Percentiles rank a stretch among this genome's conserved stretches.
phyloP scores from a whole-genome alignment of 1,140 invertebrate species.

The Trichoplusia ni region DNA sequence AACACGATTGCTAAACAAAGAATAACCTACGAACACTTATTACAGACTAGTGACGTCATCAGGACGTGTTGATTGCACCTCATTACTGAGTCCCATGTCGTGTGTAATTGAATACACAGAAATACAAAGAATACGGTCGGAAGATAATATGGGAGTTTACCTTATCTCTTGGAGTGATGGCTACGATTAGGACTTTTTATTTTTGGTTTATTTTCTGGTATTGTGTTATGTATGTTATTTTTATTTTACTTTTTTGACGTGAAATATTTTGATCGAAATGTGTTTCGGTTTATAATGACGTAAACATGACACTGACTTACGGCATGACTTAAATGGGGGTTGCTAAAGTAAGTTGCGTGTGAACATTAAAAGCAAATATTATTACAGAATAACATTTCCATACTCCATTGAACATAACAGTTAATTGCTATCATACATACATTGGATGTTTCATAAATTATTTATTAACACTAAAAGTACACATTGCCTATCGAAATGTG shows the following conservation, averaged over 20 bases:
- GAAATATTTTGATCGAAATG: neutral
- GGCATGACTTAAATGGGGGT: too few species aligned
- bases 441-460: too few species aligned
- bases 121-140: too few species aligned
- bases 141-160: conserved; percentile 8
- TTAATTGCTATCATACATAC: too few species aligned
- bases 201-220: neutral
- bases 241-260: neutral
- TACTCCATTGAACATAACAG: too few species aligned
- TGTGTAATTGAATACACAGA: conserved; percentile 34
- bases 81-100: conserved; percentile 33
- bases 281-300: too few species aligned
- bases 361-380: too few species aligned
- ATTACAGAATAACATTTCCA: too few species aligned
- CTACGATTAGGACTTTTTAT: conserved; percentile 1
- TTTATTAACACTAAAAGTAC: too few species aligned
- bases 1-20: conserved; percentile 5
- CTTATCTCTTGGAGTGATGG: neutral
- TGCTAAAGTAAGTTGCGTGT: too few species aligned
- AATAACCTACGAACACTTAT: conserved; percentile 2
- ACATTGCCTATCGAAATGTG: too few species aligned
- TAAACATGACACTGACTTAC: too few species aligned
- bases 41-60: conserved; percentile 28
- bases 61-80: conserved; percentile 34
- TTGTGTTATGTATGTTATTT: neutral